Conservation (phyloP, 2,113 vertebrate genomes). For the Pimephales promelas region DNA sequence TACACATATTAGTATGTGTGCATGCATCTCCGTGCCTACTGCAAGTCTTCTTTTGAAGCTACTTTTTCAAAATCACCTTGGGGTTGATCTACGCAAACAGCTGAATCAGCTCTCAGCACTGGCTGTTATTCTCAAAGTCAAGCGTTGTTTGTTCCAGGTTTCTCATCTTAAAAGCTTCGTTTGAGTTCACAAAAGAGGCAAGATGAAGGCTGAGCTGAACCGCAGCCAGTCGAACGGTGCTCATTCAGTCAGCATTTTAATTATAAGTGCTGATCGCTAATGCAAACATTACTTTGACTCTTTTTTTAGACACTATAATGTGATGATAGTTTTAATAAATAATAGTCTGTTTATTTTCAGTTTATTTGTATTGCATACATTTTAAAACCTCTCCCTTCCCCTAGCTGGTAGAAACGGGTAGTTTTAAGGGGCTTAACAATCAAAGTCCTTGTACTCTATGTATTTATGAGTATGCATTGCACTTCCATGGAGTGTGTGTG, state of each 20-base stretch:
- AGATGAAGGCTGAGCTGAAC: constrained; percentile 18
- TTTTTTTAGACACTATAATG: background rate
- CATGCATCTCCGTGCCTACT: constrained; percentile 21
- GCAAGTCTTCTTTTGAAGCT: constrained; percentile 53
- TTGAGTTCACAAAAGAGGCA: constrained; percentile 17
- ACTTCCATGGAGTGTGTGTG: background rate
- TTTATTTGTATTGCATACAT: background rate
- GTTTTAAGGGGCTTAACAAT: background rate
- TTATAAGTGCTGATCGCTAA: background rate
- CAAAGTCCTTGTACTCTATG: background rate
- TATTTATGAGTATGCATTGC: background rate
- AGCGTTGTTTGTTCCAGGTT: constrained; percentile 44
- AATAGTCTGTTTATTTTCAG: background rate
- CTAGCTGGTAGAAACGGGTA: background rate
- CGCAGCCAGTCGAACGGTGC: background rate
- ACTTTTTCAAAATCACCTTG: constrained; percentile 57
- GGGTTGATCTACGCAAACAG: constrained; percentile 49
- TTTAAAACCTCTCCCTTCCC: background rate
- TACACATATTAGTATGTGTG: constrained; percentile 54
- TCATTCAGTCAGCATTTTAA: constrained; percentile 37
- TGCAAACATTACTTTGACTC: background rate
- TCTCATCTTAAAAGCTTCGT: constrained; percentile 46
- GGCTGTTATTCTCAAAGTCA: constrained; percentile 52
- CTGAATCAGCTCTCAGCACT: constrained; percentile 52
- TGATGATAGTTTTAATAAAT: background rate